phyloP scores from a whole-genome alignment of 2,888 invertebrate genomes.

The Trichacis sp. region DNA sequence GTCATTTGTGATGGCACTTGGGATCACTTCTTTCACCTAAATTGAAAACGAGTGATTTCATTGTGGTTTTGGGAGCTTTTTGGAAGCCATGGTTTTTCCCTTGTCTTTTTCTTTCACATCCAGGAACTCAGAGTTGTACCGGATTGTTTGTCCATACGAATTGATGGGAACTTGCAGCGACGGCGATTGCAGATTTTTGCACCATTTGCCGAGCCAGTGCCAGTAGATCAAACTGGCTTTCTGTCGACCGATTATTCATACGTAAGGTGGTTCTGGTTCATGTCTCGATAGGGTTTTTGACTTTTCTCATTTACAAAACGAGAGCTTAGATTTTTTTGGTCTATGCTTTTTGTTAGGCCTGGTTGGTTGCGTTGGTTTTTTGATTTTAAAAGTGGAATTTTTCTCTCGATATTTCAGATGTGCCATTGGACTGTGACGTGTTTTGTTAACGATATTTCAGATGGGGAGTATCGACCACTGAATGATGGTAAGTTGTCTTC shows the following conservation, averaged over 20 bases:
- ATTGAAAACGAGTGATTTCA: no score
- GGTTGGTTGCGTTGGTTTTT: background rate
- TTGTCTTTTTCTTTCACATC: slow-evolving; percentile 46
- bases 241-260: slow-evolving; percentile 26
- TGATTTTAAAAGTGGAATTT: background rate
- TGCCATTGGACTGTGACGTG: slow-evolving; percentile 32
- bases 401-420: slow-evolving; percentile 8
- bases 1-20: no score
- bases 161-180: slow-evolving; percentile 67
- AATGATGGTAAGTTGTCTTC: slow-evolving; percentile 66
- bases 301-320: background rate
- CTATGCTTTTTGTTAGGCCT: no score
- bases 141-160: slow-evolving; percentile 66
- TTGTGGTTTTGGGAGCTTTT: no score
- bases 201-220: slow-evolving; percentile 56
- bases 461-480: slow-evolving; percentile 18
- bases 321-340: no score
- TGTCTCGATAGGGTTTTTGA: slow-evolving; percentile 8
- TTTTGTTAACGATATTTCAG: slow-evolving; percentile 21
- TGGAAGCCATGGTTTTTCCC: slow-evolving; percentile 16
- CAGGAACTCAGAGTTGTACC: slow-evolving; percentile 60
- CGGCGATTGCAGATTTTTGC: slow-evolving; percentile 63
- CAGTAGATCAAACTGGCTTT: slow-evolving; percentile 54
- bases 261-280: slow-evolving; percentile 65
- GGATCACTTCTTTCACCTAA: no score